Conservation (phyloP, 2,113 vertebrate species). For the Pluvianellus socialis region DNA sequence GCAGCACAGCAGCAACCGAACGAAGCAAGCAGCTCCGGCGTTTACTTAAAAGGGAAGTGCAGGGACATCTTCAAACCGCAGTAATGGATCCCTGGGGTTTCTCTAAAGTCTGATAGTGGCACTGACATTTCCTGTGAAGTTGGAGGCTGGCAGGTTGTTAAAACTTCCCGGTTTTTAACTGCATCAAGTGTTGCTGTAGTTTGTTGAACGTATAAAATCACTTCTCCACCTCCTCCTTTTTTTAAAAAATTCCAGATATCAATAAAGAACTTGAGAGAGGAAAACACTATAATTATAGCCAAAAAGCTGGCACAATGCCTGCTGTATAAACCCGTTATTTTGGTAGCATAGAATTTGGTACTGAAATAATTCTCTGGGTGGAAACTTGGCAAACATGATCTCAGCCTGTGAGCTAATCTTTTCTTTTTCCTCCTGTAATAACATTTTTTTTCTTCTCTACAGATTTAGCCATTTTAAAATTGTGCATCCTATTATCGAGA, state of each 20-base stretch:
- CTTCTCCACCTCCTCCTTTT: slow-evolving; percentile 25
- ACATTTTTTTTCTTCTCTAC: slow-evolving; percentile 41
- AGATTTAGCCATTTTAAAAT: slow-evolving; percentile 57
- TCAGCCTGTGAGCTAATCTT: slow-evolving; percentile 62
- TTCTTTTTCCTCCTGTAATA: slow-evolving; percentile 53
- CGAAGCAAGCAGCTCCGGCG: slow-evolving; percentile 45
- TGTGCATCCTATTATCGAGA: slow-evolving; percentile 64
- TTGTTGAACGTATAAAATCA: slow-evolving; percentile 48
- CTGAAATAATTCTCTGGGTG: slow-evolving; percentile 69
- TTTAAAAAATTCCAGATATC: slow-evolving; percentile 32
- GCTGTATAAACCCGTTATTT: slow-evolving; percentile 66
- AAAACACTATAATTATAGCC: slow-evolving; percentile 71
- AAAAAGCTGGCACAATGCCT: slow-evolving; percentile 62
- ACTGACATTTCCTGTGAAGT: slow-evolving; percentile 68
- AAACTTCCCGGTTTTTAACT: slow-evolving; percentile 39
- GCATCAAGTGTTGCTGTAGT: slow-evolving; percentile 36
- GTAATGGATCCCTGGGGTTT: slow-evolving; percentile 70
- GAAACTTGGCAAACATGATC: slow-evolving; percentile 68
- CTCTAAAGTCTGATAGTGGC: slow-evolving; percentile 57
- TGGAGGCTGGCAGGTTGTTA: slow-evolving; percentile 67
- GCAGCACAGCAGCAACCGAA: slow-evolving; percentile 49
- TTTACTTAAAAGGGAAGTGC: slow-evolving; percentile 62
- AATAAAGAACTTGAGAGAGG: slow-evolving; percentile 61
- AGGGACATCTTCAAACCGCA: slow-evolving; percentile 65
- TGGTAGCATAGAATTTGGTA: slow-evolving; percentile 61